phyloP scores from a whole-genome alignment of 2,797 vertebrate genomes.

The Xenopus petersii region DNA sequence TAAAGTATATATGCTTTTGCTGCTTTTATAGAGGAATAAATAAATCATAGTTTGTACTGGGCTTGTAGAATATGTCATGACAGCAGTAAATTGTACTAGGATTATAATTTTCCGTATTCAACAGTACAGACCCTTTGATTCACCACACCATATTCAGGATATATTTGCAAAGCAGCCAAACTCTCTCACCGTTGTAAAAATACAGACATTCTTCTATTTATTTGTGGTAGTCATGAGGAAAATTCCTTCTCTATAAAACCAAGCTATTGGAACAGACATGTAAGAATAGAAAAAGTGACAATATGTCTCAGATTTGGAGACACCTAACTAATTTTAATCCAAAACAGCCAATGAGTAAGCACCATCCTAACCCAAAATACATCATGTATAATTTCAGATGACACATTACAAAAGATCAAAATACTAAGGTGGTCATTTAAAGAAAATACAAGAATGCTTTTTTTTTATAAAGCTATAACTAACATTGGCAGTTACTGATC shows the following conservation, averaged over 20 bases:
- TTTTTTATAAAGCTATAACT: too few species aligned
- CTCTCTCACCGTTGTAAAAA: background rate
- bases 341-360: background rate
- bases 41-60: too few species aligned
- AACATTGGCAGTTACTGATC: too few species aligned
- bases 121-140: background rate
- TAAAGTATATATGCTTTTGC: too few species aligned
- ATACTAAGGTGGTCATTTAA: too few species aligned
- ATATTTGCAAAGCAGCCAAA: background rate
- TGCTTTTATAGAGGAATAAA: too few species aligned
- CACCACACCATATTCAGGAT: background rate
- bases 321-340: background rate
- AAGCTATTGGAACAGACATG: background rate
- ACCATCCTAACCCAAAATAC: background rate
- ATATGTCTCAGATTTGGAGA: background rate
- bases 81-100: background rate
- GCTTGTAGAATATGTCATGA: background rate
- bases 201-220: background rate
- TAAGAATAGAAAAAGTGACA: constrained; percentile 1
- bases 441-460: too few species aligned
- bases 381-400: background rate
- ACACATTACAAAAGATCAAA: background rate
- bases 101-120: background rate
- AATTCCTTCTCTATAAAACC: background rate
- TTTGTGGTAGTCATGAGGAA: background rate